Conservation (phyloP, 2,797 vertebrate genomes). For the Taeniopygia guttata region DNA sequence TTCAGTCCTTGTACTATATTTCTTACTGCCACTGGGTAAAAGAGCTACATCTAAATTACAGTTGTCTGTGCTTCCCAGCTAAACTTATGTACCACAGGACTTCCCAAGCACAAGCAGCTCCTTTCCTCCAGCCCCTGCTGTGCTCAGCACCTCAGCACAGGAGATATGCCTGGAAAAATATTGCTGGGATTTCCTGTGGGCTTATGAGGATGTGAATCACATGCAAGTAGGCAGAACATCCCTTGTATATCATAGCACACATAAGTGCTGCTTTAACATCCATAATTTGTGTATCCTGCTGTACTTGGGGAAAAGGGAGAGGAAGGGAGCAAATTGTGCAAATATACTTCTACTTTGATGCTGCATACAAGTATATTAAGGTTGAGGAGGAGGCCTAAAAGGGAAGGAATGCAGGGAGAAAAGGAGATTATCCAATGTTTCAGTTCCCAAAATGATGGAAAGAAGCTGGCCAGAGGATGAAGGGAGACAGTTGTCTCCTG, state of each 20-base stretch:
- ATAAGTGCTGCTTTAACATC: slow-evolving; percentile 12
- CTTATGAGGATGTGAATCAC: slow-evolving; percentile 54
- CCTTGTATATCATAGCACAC: neutral
- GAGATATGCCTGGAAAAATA: slow-evolving; percentile 62
- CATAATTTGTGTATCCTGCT: slow-evolving; percentile 11
- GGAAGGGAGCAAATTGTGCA: neutral
- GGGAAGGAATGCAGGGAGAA: neutral
- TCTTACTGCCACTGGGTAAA: neutral
- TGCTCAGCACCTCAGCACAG: slow-evolving; percentile 42
- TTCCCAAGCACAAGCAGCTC: slow-evolving; percentile 11
- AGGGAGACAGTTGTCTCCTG: neutral
- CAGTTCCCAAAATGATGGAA: neutral
- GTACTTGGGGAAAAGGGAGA: neutral
- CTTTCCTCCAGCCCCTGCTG: slow-evolving; percentile 41
- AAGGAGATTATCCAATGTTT: neutral
- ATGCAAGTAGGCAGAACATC: slow-evolving; percentile 55
- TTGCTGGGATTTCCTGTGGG: slow-evolving; percentile 64
- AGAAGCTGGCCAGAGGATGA: neutral
- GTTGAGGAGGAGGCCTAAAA: neutral
- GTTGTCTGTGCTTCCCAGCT: neutral
- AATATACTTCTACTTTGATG: neutral
- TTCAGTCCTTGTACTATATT: neutral
- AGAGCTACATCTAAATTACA: neutral
- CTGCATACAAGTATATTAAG: neutral
- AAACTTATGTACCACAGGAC: neutral